Conservation (phyloP, 2,113 vertebrate species). For the Gopherus evgoodei region DNA sequence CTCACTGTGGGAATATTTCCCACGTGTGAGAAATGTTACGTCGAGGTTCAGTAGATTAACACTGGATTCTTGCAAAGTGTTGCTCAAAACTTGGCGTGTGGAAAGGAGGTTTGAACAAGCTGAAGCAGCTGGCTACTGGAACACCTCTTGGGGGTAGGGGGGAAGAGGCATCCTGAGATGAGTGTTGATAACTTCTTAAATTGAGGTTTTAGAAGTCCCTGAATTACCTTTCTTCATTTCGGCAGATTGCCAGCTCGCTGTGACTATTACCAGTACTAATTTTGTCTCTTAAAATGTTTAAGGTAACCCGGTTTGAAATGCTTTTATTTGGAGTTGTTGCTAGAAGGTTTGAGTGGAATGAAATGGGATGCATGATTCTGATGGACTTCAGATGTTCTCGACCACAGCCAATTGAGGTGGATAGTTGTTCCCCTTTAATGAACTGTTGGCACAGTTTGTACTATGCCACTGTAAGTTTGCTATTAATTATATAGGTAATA, state of each 20-base stretch:
- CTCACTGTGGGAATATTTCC: neutral
- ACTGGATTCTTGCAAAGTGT: neutral
- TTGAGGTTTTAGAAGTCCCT: neutral
- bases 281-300: fast-evolving
- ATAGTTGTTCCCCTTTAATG: neutral
- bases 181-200: fast-evolving
- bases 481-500: neutral
- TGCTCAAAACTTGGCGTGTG: neutral
- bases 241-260: neutral
- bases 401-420: neutral
- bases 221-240: fast-evolving
- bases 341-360: fast-evolving
- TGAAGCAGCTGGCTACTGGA: neutral
- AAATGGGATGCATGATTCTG: fast-evolving
- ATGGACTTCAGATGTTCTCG: neutral
- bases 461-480: neutral
- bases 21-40: neutral
- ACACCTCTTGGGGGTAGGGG: neutral
- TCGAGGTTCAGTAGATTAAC: neutral
- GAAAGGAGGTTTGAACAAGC: neutral
- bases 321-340: neutral
- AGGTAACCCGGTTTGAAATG: fast-evolving
- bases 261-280: neutral
- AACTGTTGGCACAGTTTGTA: neutral
- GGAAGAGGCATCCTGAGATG: neutral